Conservation (phyloP, 2,888 invertebrate species). For the Dasysyrphus tricinctus region DNA sequence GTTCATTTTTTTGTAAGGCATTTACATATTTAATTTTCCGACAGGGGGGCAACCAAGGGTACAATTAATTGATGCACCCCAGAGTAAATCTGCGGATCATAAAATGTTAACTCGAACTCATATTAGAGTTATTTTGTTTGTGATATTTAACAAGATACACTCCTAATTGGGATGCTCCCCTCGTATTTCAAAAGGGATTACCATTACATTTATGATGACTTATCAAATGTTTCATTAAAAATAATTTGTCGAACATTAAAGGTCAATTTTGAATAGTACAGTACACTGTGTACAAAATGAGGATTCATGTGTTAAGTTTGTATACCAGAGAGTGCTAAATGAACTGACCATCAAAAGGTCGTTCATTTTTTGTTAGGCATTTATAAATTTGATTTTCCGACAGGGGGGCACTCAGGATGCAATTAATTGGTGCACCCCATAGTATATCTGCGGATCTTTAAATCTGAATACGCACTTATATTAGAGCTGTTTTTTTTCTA, state of each 20-base stretch:
- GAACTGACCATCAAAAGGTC: not conserved
- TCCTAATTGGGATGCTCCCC: no score
- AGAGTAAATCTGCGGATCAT: slow-evolving; percentile 70
- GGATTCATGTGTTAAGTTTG: not conserved
- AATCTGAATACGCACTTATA: no score
- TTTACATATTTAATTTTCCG: slow-evolving; percentile 60
- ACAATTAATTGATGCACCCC: slow-evolving; percentile 58
- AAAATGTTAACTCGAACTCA: no score
- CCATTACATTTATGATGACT: no score
- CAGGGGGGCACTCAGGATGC: slow-evolving; percentile 64
- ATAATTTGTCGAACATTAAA: no score
- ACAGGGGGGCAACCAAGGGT: slow-evolving; percentile 70
- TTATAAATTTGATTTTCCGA: slow-evolving; percentile 60
- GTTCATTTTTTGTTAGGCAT: slow-evolving; percentile 39
- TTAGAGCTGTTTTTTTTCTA: no score
- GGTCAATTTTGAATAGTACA: no score
- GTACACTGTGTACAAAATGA: no score
- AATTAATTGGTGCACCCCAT: not conserved
- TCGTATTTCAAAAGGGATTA: no score
- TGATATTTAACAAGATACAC: no score
- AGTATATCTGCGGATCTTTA: slow-evolving; percentile 53
- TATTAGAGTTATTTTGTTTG: no score
- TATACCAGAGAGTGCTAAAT: slow-evolving; percentile 11
- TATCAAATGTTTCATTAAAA: no score
- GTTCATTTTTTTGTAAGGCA: slow-evolving; percentile 47